Evolutionary conservation across 2,797 vertebrate genomes (phyloP).

Genomic region (Pristis pectinata): DNA sequence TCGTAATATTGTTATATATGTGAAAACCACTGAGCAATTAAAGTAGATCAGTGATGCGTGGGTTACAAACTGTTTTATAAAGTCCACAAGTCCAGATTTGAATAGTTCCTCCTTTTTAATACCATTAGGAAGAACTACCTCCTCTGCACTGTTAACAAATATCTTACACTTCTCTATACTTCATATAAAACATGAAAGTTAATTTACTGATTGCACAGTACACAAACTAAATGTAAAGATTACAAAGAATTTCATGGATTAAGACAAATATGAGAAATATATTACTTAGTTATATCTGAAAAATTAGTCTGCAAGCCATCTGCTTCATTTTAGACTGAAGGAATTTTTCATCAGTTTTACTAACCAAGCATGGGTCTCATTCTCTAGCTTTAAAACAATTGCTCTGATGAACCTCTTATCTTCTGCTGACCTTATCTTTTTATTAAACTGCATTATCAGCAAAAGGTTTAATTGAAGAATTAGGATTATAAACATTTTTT

Average conservation of each 20-base stretch:
- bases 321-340: background rate
- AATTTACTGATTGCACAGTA: background rate
- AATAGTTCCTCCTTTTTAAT: conserved; percentile 1
- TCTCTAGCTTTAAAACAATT: background rate
- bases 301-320: background rate
- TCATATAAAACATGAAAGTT: background rate
- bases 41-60: background rate
- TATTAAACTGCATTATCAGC: background rate
- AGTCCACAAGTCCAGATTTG: background rate
- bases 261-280: background rate
- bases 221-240: background rate
- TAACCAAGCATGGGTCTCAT: background rate
- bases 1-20: background rate
- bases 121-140: background rate
- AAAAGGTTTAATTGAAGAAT: background rate
- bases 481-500: background rate
- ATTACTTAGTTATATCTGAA: background rate
- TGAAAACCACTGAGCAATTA: background rate
- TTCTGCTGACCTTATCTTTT: background rate
- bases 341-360: too few species aligned
- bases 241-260: background rate
- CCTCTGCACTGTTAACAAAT: background rate
- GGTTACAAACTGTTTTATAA: conserved; percentile 8
- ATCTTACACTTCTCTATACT: background rate
- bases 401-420: background rate